Evolutionary conservation across 2,888 invertebrate genomes (phyloP), one percentile per base, ranked within the genome.

Genomic region (Stenichneumon culpator): DNA sequence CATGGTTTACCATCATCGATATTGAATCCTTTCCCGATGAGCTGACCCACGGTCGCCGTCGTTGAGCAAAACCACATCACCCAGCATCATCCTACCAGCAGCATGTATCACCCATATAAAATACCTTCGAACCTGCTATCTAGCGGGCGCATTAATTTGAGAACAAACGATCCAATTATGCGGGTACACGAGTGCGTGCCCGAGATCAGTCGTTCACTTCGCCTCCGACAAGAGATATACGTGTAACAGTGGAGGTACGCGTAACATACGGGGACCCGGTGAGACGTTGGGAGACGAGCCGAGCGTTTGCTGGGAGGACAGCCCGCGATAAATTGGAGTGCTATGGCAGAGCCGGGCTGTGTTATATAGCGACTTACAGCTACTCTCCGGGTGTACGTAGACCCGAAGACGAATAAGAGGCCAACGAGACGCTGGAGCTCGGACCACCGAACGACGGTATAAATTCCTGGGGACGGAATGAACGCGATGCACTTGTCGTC

Each of bases 151-250:
- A 85, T 87, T 85, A 87, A 87, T 85, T 85, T 83, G 78, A 83
- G 79, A 87, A 87, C 85, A 82, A 87, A 85, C 83, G 84, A 85
- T 87, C 85, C 87, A 87, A 87, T 87, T 87, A 85, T 85, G 85
- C 77, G 75, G 52, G 54, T 79, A 79, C 67, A 85, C 79, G 70
- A 85, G 82, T 85, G 79, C 85, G 82, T 85, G 77, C 79, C 73
- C 74, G 85, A 85, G 79, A 82, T 80, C 82, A 65, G 79, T 85
- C 82, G 85, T 79, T 85, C 82, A 85, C 85, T 85, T 85, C 68
- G 72, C 39, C 72, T 25, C 47, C 19, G 47, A 70, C 79, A 50
- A 79, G 77, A 77, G 67, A 3, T 3, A 39, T 28, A 54, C 52
- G 28, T 57, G 54, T 32, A 70, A 70, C 57, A 22, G 63, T 22